These are phyloP conservation scores for Tamias sibiricus DNA, from an alignment of 2,113 vertebrate genomes.

Conservation along the genomic window DNA sequence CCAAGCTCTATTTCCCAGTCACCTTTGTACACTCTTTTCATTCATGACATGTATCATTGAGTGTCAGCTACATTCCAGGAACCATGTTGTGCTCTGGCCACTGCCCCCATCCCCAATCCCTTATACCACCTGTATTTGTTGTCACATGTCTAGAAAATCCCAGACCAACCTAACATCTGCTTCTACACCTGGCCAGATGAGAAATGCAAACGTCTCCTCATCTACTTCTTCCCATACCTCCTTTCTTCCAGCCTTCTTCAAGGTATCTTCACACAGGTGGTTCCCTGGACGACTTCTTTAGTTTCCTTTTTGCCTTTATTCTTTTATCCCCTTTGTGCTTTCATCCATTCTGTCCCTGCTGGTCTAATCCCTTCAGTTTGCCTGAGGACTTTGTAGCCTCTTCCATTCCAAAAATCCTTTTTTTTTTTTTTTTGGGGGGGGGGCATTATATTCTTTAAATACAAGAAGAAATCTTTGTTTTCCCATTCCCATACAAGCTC, in stretches of 20 bases:
- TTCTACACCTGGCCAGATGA: not conserved
- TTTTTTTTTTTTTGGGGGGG: no score
- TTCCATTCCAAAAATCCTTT: not conserved
- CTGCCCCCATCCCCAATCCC: fast-evolving
- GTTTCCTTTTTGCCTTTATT: not conserved
- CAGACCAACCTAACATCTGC: not conserved
- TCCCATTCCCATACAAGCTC: not conserved
- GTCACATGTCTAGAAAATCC: not conserved
- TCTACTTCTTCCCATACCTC: not conserved
- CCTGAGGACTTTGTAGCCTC: not conserved
- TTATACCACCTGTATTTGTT: not conserved
- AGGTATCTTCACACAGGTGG: not conserved
- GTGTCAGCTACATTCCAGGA: not conserved
- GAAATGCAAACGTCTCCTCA: not conserved
- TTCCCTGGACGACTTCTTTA: not conserved
- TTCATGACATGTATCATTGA: not conserved
- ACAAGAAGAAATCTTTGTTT: not conserved
- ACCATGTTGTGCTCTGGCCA: not conserved
- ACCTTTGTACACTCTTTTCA: not conserved
- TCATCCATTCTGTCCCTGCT: not conserved
- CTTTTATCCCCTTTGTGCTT: not conserved
- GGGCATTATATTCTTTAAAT: not conserved
- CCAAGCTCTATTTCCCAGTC: not conserved
- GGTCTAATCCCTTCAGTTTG: not conserved
- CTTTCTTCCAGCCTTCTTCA: not conserved